Evolutionary conservation across 2,797 vertebrate genomes (phyloP).

Genomic region (Oreochromis mossambicus): DNA sequence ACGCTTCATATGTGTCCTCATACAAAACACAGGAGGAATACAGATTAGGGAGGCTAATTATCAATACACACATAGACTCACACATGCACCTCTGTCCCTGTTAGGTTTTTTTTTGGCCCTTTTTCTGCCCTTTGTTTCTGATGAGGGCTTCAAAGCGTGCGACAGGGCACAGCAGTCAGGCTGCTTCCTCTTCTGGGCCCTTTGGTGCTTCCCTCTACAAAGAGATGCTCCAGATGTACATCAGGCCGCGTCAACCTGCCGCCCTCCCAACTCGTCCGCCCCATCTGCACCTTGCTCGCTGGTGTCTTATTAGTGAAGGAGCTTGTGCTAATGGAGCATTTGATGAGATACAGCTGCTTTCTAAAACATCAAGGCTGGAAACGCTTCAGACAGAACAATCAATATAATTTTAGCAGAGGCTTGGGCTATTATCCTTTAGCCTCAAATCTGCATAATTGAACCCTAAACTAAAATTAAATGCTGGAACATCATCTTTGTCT

Average conservation of each 20-base stretch:
- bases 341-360: slow-evolving; percentile 23
- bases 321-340: background rate
- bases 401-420: slow-evolving; percentile 1
- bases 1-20: background rate
- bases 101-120: background rate
- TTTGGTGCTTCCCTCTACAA: slow-evolving; percentile 23
- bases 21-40: background rate
- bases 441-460: background rate
- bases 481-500: background rate
- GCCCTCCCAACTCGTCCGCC: background rate
- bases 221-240: slow-evolving; percentile 39
- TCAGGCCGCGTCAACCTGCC: slow-evolving; percentile 8
- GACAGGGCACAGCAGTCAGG: background rate
- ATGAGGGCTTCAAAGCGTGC: slow-evolving; percentile 45
- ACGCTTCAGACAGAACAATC: slow-evolving; percentile 18
- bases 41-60: background rate
- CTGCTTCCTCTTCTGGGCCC: background rate
- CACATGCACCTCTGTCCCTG: background rate
- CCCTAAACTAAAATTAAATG: background rate
- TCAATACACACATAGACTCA: background rate
- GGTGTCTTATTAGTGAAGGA: slow-evolving; percentile 4
- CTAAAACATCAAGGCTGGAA: slow-evolving; percentile 1
- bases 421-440: background rate
- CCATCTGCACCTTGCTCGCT: slow-evolving; percentile 14
- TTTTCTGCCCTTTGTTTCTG: slow-evolving; percentile 11